phyloP scores from a whole-genome alignment of 2,888 invertebrate species.

The Criorhina ranunculi region DNA sequence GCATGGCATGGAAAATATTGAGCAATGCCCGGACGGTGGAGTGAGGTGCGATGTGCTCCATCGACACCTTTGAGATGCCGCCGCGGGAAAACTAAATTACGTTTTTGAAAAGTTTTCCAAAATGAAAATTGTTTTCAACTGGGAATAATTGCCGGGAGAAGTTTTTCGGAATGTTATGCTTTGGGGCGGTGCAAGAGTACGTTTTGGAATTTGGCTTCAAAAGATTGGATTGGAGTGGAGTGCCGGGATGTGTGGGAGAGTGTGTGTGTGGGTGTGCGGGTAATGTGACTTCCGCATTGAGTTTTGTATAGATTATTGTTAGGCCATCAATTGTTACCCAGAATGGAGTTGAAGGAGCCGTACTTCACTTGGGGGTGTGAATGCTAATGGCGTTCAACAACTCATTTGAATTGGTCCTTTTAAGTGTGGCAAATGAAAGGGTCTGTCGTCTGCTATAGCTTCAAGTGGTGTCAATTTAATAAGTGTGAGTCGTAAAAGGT shows the following conservation, averaged over 20 bases:
- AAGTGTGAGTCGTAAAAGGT: neutral
- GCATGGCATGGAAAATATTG: neutral
- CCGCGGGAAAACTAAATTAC: constrained; percentile 75
- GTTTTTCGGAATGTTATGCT: constrained; percentile 55
- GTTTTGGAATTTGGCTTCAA: constrained; percentile 10
- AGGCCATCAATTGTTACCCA: constrained; percentile 7
- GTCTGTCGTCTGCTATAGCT: neutral
- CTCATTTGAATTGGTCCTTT: neutral
- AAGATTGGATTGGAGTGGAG: neutral
- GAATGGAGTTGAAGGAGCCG: neutral
- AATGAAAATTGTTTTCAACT: constrained; percentile 76
- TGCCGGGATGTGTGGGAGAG: neutral
- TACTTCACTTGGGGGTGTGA: constrained; percentile 4
- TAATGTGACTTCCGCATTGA: constrained; percentile 20
- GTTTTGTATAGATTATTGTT: constrained; percentile 29
- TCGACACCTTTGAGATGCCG: constrained; percentile 75
- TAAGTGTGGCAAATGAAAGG: neutral
- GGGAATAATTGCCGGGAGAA: constrained; percentile 73
- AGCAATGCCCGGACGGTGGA: neutral
- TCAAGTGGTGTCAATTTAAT: constrained; percentile 13
- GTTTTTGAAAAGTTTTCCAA: constrained; percentile 73
- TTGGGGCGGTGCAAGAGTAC: neutral
- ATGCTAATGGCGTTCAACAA: constrained; percentile 23
- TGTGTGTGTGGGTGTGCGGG: neutral
- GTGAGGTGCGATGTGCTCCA: constrained; percentile 40